Base-by-base conservation (phyloP, 2,113 vertebrate genomes). In the Erythrocercus mccallii region DNA sequence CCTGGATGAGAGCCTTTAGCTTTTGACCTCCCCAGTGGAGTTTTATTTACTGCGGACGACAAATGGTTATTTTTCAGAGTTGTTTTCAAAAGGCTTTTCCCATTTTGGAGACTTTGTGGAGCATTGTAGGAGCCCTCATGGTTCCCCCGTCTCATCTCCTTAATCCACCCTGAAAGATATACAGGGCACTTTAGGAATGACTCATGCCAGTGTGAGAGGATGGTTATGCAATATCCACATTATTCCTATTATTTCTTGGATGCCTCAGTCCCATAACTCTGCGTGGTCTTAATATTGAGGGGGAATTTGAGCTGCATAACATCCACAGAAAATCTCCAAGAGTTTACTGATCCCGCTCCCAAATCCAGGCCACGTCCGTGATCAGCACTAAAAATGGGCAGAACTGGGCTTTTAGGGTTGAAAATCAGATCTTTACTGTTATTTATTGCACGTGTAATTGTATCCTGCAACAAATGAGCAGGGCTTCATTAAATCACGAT, bases 151-250 rank as follows among this genome's bases (percentile, higher is more conserved):
- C 83, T 97, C 57, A 47, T 91, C 95, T 90, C 92, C 88, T 95
- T 96, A 97, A 97, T 94, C 95, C 94, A 90, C 79, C 90, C 81
- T 90, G 93, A 90, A 96, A 96, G 96, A 96, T 93, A 96, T 94
- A 96, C 84, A 80, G 88, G 81, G 88, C 90, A 95, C 86, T 96
- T 94, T n/a, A 90, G 44, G 80, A 44, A 68, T 95, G 92, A 97
- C 88, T 97, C 95, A 96, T 11, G n/a, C 74, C 96, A 70, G 20
- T 11, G 76, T 8, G 81, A 86, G 23, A 81, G 86, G 90, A 88
- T 57, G 71, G 56, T 82, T 95, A 78, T 86, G 74, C 93, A 94
- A 97, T 92, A 94, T 81, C 87, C 74, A 84, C 84, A 85, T 96
- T 96, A 94, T 85, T 95, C 79, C 71, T n/a, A 74, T 80, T 89